Percentiles rank a stretch among this genome's conserved stretches.
Conservation (phyloP, 2,113 vertebrate species). For the Rattus rattus region DNA sequence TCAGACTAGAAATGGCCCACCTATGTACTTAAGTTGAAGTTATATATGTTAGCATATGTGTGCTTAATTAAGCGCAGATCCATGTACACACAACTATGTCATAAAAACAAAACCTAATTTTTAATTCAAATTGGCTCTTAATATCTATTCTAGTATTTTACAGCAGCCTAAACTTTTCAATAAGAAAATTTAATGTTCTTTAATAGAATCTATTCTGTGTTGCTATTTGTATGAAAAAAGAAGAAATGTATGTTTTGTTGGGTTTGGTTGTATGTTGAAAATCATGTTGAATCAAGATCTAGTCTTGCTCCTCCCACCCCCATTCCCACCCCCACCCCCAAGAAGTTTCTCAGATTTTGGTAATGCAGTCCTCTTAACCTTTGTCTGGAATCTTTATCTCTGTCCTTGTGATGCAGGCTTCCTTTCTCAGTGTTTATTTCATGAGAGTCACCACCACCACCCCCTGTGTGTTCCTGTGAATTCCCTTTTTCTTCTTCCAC, state of each 20-base stretch:
- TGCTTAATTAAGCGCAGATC: neutral
- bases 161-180: neutral
- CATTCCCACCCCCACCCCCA: accelerated
- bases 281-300: neutral
- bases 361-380: neutral
- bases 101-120: neutral
- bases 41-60: neutral
- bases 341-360: neutral
- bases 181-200: neutral
- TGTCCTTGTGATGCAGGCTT: neutral
- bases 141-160: conserved; percentile 39
- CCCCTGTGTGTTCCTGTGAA: neutral
- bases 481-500: neutral
- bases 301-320: neutral
- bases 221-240: conserved; percentile 34
- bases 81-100: neutral
- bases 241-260: neutral
- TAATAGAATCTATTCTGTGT: conserved; percentile 27
- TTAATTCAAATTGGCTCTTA: conserved; percentile 23
- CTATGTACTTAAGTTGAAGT: neutral
- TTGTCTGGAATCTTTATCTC: neutral
- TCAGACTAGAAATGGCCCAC: neutral
- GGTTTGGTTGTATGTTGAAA: neutral
- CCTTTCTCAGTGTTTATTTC: neutral
- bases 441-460: too few species aligned